Evolutionary conservation across 1,140 invertebrate species (phyloP).

Genomic region (Drosophila nannoptera): DNA sequence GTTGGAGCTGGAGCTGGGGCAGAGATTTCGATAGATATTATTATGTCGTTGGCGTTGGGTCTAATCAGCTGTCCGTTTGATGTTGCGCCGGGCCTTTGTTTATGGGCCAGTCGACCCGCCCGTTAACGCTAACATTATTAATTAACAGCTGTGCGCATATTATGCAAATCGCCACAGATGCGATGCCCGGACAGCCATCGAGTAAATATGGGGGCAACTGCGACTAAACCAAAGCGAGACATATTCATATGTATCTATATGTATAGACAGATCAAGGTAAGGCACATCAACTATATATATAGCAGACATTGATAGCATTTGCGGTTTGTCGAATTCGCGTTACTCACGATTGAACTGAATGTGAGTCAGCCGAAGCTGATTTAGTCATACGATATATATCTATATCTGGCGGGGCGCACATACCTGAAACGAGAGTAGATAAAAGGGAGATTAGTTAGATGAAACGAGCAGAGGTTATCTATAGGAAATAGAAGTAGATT

Average conservation of each 20-base stretch:
- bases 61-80: conserved; percentile 37
- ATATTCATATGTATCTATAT: conserved; percentile 6
- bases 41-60: conserved; percentile 24
- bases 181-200: conserved; percentile 39
- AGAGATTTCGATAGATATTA: not conserved
- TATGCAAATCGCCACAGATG: conserved; percentile 71
- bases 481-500: not conserved
- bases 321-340: conserved; percentile 24
- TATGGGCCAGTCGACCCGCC: conserved; percentile 47
- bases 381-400: not conserved
- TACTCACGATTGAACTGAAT: conserved; percentile 56
- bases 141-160: conserved; percentile 75
- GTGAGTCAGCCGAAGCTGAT: conserved; percentile 20
- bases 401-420: conserved; percentile 38
- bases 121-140: conserved; percentile 62
- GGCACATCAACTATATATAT: conserved; percentile 9
- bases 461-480: not conserved
- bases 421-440: conserved; percentile 51
- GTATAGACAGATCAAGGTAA: conserved; percentile 36
- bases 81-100: conserved; percentile 36
- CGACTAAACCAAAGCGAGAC: conserved; percentile 7
- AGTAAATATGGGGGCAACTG: conserved; percentile 22
- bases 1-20: conserved; percentile 9
- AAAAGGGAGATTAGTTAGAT: conserved; percentile 20
- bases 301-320: conserved; percentile 32